These are phyloP conservation scores for Anarsia innoxiella DNA, from an alignment of 2,888 invertebrate genomes.

Conservation along the genomic window DNA sequence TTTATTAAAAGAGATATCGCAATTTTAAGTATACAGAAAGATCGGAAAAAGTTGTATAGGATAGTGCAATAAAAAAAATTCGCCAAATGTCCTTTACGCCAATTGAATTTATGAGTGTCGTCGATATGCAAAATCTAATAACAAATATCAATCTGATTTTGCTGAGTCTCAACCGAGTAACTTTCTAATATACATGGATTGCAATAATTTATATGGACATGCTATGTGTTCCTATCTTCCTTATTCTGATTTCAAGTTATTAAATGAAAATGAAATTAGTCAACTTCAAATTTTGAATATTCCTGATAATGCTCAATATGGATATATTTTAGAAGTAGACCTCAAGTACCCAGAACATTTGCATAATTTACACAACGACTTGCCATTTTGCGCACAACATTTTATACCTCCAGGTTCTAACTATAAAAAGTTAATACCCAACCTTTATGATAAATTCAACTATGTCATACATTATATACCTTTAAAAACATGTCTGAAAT, in stretches of 20 bases:
- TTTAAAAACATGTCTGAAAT: conserved; percentile 25
- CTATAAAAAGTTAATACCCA: conserved; percentile 15
- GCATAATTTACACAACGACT: conserved; percentile 16
- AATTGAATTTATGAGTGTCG: too few species aligned
- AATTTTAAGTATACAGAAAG: too few species aligned
- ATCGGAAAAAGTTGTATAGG: too few species aligned
- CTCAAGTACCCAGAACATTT: conserved; percentile 16
- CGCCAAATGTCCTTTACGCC: too few species aligned
- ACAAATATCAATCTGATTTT: conserved; percentile 22
- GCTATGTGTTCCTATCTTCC: conserved; percentile 18
- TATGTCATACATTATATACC: conserved; percentile 30
- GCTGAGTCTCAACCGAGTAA: conserved; percentile 14
- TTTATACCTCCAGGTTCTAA: conserved; percentile 13
- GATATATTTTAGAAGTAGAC: conserved; percentile 26
- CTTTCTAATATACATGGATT: conserved; percentile 28
- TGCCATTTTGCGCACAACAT: conserved; percentile 18
- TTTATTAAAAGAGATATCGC: too few species aligned
- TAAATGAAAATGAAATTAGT: conserved; percentile 11
- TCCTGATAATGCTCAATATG: conserved; percentile 15
- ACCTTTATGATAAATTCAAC: conserved; percentile 23
- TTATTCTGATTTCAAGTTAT: conserved; percentile 14
- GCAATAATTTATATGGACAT: conserved; percentile 31
- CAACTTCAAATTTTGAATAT: conserved; percentile 9
- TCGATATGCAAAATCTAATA: conserved; percentile 22
- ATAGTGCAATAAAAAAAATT: too few species aligned